Evolutionary conservation across 2,113 vertebrate species (phyloP), one percentile per base, ranked within the genome.

Genomic region (Oxygymnocypris stewartii): DNA sequence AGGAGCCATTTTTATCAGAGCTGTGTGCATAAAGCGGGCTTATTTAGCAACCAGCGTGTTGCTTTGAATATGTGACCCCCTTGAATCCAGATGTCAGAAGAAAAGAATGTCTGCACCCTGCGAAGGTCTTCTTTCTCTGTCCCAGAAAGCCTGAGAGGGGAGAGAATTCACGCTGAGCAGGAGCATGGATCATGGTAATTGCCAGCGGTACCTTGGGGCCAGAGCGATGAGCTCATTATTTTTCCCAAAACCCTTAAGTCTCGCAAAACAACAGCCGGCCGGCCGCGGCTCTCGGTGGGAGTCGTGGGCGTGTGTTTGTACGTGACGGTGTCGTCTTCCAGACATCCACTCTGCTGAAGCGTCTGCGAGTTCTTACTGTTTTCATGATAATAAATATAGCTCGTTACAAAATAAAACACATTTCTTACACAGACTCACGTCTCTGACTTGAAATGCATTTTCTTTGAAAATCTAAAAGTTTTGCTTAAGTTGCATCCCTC

Each of bases 221-320:
- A 44, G 35, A 81, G 84, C 86, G 86, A 89, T 91, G 88, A 87
- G 84, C 88, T 88, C 86, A 89, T 88, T 89, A 88, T 88, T 87
- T 88, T 87, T 67, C 63, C 81, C 78, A 78, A 88, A 90, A 87
- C 76, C 87, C 86, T 86, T 44, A 87, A 79, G 85, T 87, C 85
- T 86, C 78, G 54, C 82, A 88, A 86, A 87, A 89, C 77, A 86
- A 86, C 85, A 89, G 78, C 84, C 82, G 28, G 78, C 81, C 25
- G 77, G 85, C 35, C 59, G 61, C 6, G 77, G 71, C 65, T 82
- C 84, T 85, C 67, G 40, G 69, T 35, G 63, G 85, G 57, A 65
- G 59, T 23, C 31, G 77, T 81, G 69, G 81, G 74, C 40, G 79
- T 85, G 85, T 76, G 81, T 49, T 71, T 57, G 74, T 67, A 79